Evolutionary conservation across 2,797 vertebrate species (phyloP).

Genomic region (Sebastes nivosus): DNA sequence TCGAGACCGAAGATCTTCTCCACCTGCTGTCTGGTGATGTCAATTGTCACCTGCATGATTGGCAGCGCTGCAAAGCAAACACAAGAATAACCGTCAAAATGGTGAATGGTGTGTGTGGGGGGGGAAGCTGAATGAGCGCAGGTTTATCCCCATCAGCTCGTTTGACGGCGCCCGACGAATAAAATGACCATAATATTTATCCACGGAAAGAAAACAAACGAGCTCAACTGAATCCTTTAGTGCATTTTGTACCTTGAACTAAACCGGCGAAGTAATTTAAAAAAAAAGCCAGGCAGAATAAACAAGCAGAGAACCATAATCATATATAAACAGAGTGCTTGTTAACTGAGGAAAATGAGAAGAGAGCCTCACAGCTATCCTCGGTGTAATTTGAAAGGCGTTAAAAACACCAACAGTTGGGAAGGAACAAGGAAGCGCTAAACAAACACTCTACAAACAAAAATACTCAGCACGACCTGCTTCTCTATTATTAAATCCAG

Average conservation of each 20-base stretch:
- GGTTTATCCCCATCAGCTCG: slow-evolving; percentile 10
- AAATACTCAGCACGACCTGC: slow-evolving; percentile 39
- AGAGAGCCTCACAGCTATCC: slow-evolving; percentile 64
- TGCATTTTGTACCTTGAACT: slow-evolving; percentile 62
- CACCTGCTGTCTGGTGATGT: slow-evolving; percentile 98
- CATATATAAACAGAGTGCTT: slow-evolving; percentile 77
- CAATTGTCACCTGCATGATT: slow-evolving; percentile 94
- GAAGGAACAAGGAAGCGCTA: slow-evolving; percentile 39
- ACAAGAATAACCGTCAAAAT: slow-evolving; percentile 25
- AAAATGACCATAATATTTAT: slow-evolving; percentile 39
- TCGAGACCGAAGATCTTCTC: slow-evolving; percentile 98
- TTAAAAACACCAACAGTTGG: slow-evolving; percentile 65
- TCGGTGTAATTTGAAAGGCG: slow-evolving; percentile 63
- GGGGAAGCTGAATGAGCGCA: background rate
- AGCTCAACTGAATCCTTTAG: slow-evolving; percentile 40
- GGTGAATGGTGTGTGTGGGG: background rate
- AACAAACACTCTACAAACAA: slow-evolving; percentile 55
- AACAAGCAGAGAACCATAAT: slow-evolving; percentile 69
- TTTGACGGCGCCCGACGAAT: background rate
- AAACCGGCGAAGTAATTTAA: slow-evolving; percentile 59
- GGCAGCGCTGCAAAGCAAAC: slow-evolving; percentile 86
- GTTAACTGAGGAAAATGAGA: slow-evolving; percentile 75
- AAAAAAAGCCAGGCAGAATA: slow-evolving; percentile 48
- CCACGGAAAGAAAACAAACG: slow-evolving; percentile 35
- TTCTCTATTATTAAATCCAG: slow-evolving; percentile 51